phyloP scores from a whole-genome alignment of 2,888 invertebrate species.

The Cantharis rustica region DNA sequence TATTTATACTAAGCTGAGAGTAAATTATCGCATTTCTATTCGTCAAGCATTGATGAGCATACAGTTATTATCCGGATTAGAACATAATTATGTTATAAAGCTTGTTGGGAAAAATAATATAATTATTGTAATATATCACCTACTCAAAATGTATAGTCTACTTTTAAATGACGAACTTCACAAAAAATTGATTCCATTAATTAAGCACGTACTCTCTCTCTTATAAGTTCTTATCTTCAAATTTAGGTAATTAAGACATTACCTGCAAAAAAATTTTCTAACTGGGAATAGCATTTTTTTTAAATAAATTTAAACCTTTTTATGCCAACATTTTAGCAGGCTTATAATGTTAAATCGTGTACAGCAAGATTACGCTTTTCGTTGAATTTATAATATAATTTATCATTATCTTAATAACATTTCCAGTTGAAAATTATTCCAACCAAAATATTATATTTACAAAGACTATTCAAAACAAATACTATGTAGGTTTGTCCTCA shows the following conservation, averaged over 20 bases:
- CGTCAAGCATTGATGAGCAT: not conserved
- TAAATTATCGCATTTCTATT: not conserved
- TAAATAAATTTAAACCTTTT: not conserved
- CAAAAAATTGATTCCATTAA: not conserved
- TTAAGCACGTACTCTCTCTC: not conserved
- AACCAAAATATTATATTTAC: not conserved
- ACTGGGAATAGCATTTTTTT: not conserved
- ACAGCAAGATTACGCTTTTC: not conserved
- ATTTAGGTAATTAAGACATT: not conserved
- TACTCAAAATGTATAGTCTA: not conserved
- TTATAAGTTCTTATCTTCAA: not conserved
- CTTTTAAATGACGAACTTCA: too few relatives aligned
- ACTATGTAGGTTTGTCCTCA: too few relatives aligned
- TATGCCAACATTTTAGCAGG: not conserved
- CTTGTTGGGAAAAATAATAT: not conserved
- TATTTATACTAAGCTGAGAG: not conserved
- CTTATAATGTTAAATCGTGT: not conserved
- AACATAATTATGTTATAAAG: not conserved
- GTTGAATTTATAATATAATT: not conserved
- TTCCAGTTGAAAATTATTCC: not conserved
- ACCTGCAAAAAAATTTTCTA: not conserved
- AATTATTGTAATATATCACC: not conserved
- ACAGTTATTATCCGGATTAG: not conserved
- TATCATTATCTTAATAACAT: not conserved
- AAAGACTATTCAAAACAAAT: too few relatives aligned